Evolutionary conservation across 2,888 invertebrate genomes (phyloP).

Genomic region (Agriotes lineatus): DNA sequence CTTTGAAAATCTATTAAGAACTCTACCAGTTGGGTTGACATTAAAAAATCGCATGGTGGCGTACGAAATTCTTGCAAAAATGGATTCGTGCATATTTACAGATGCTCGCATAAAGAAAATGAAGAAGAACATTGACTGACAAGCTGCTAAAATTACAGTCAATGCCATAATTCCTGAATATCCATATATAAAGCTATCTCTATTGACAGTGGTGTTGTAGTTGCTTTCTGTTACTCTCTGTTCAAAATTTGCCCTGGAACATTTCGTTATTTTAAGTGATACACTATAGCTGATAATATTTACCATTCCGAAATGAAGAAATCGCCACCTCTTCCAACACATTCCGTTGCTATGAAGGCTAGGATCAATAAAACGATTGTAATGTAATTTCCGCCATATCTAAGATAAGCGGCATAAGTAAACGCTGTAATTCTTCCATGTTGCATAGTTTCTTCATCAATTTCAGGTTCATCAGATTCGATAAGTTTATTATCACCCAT

Average conservation of each 20-base stretch:
- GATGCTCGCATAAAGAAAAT: slow-evolving; percentile 61
- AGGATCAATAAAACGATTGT: slow-evolving; percentile 72
- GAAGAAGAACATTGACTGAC: slow-evolving; percentile 61
- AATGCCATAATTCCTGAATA: slow-evolving; percentile 66
- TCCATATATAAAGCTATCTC: slow-evolving; percentile 63
- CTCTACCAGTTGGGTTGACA: slow-evolving; percentile 73
- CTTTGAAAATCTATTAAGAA: slow-evolving; percentile 80
- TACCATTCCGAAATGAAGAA: slow-evolving; percentile 85
- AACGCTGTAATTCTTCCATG: slow-evolving; percentile 57
- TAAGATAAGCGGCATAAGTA: slow-evolving; percentile 78
- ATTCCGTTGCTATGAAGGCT: slow-evolving; percentile 76
- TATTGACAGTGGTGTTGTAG: neutral
- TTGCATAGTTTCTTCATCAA: slow-evolving; percentile 68
- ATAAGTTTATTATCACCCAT: slow-evolving; percentile 52
- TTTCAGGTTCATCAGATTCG: slow-evolving; percentile 69
- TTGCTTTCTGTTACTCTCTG: slow-evolving; percentile 50
- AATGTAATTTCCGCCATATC: slow-evolving; percentile 77
- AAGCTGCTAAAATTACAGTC: slow-evolving; percentile 62
- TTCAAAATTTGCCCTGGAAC: slow-evolving; percentile 60
- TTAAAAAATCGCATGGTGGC: slow-evolving; percentile 74
- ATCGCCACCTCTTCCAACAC: slow-evolving; percentile 80
- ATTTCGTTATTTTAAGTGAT: neutral
- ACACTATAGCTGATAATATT: slow-evolving; percentile 47
- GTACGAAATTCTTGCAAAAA: slow-evolving; percentile 57
- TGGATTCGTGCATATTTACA: slow-evolving; percentile 59